Conservation (phyloP, 2,797 vertebrate genomes). For the Urophycis tenuis region DNA sequence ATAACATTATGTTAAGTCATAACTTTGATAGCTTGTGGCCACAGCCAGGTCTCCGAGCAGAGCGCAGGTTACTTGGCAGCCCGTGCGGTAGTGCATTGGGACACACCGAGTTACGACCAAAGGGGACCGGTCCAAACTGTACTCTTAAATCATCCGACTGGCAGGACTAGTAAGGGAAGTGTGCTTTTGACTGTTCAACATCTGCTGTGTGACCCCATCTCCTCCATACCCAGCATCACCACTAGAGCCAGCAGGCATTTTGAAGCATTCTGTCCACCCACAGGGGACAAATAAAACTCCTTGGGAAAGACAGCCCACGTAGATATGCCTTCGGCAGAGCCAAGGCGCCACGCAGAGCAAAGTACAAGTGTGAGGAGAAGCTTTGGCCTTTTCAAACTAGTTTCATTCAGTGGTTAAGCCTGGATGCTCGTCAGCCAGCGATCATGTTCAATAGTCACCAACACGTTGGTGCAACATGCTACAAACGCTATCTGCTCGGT, state of each 20-base stretch:
- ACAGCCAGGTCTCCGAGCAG: conserved; percentile 1
- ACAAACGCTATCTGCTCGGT: neutral
- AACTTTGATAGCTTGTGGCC: neutral
- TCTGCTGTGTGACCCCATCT: neutral
- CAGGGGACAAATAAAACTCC: neutral
- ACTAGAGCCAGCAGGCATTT: neutral
- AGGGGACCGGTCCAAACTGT: conserved; percentile 49
- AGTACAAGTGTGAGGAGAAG: neutral
- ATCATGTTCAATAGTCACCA: neutral
- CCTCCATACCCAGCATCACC: neutral
- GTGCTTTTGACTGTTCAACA: neutral
- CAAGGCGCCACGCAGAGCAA: neutral
- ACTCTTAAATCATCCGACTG: conserved; percentile 37
- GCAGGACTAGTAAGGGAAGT: conserved; percentile 1
- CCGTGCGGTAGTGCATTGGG: conserved; percentile 19
- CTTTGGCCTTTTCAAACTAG: neutral
- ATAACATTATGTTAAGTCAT: neutral
- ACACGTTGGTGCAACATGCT: neutral
- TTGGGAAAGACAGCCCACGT: neutral
- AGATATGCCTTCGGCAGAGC: neutral
- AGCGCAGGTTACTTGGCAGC: conserved; percentile 20
- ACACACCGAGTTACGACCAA: conserved; percentile 33
- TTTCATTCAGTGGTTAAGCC: conserved; percentile 17
- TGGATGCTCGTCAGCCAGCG: conserved; percentile 9
- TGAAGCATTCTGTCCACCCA: neutral